Base-by-base conservation (phyloP, 2,888 invertebrate genomes). In the Aphodius granarius region DNA sequence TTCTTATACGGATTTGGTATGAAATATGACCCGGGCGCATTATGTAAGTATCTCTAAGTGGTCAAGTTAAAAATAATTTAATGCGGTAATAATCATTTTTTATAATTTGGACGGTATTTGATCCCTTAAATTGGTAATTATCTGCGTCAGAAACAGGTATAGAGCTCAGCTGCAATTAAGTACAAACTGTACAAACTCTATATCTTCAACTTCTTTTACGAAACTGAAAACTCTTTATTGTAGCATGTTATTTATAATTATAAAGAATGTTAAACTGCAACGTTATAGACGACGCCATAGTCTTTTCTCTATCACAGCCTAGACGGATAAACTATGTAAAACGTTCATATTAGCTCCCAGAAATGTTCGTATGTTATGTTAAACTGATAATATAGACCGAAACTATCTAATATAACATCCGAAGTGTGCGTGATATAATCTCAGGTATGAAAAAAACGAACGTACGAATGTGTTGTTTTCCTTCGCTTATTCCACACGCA, bases 11-110 rank as follows among this genome's bases (percentile, higher is more conserved):
- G 43, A 9, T 43, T 3, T 6, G 43, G 43, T 43, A 9, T 43
- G 43, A 43, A 43, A 43, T 43, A 43, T 43, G 13, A 43, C 9
- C 43, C 3, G 43, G 43, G 68, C 5, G 4, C 20, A 16, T 22
- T 68, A 19, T 22, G 9, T 20, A 5, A 19, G 18, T 4, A 15
- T 71, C 72, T 18, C 20, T 18, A 68, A 68, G 68, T 68, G 17
- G 62, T 63, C 19, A 43, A 21, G 63, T 68, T 68, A 43, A 20
- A 64, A 62, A 20, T 21, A 16, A 73, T 21, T 73, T 73, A 19
- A 18, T 16, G 19, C 62, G 9, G 16, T 63, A 19, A 72, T 72
- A n/a, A 20, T 43, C 62, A 63, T 18, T 63, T n/a, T 9, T 43
- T 43, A 43, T 43, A 43, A 43, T 43, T 43, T 43, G 13, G 1